These are phyloP conservation scores for Axis porcinus DNA, from an alignment of 2,113 vertebrate genomes.

Conservation along the genomic window DNA sequence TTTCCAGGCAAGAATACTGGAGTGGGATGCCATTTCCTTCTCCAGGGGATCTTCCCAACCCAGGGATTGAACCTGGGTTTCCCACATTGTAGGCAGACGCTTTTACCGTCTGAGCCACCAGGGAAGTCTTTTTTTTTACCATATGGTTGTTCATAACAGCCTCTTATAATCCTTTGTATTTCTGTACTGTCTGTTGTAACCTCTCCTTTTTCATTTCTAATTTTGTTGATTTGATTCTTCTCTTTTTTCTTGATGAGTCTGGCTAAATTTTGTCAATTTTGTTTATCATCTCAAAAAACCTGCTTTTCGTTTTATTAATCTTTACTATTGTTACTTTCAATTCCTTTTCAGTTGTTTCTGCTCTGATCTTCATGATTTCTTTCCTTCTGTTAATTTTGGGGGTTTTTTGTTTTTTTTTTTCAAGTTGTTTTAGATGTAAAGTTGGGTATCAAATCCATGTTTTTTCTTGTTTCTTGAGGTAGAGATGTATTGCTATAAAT, in stretches of 20 bases:
- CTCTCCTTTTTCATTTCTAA: not conserved
- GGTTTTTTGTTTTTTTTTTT: not conserved
- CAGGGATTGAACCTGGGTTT: too few relatives aligned
- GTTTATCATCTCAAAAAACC: not conserved
- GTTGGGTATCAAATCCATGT: not conserved
- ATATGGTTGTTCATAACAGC: not conserved
- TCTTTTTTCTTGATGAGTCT: not conserved
- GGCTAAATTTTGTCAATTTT: not conserved
- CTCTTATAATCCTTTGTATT: not conserved
- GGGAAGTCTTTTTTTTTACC: not conserved
- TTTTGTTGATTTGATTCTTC: not conserved
- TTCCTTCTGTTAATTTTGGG: not conserved
- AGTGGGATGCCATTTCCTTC: too few relatives aligned
- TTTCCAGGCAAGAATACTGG: too few relatives aligned
- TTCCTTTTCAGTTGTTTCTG: not conserved
- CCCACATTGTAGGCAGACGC: too few relatives aligned
- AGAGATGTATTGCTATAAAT: not conserved
- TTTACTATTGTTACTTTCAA: not conserved
- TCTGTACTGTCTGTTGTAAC: not conserved
- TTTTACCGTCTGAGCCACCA: too few relatives aligned
- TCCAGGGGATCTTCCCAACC: too few relatives aligned
- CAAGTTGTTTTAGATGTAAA: not conserved
- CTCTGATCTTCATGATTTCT: not conserved
- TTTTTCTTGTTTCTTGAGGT: not conserved
- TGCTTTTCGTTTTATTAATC: not conserved